Base-by-base conservation (phyloP, 2,888 invertebrate genomes). In the Amiota communis region DNA sequence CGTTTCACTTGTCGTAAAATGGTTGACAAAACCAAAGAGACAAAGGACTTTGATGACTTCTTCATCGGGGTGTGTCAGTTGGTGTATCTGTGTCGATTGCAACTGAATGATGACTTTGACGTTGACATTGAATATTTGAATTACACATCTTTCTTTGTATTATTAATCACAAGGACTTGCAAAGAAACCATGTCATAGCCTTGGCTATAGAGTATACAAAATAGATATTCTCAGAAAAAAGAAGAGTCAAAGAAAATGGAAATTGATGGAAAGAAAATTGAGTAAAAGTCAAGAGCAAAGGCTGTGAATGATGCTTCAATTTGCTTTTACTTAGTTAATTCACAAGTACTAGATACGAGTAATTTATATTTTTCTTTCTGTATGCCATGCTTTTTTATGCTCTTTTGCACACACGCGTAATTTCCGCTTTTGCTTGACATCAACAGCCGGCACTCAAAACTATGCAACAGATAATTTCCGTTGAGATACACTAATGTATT, bases 41-140 rank as follows among this genome's bases (percentile, higher is more conserved):
- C 48, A 64, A 47, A 64, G 11, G 67, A 8, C 67, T 67, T 67
- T 67, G 51, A 67, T 20, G 67, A 36, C 36, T 36, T 36, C 6
- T 36, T 36, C 36, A 36, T 36, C 8, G 6, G 36, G 36, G 36
- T 36, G 36, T 36, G 20, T 6, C 20, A 20, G 49, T 46, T 46
- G 3, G 2, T 23, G 23, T 23, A 12, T 11, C 49, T 20, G 49
- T 46, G n/a, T 17, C 10, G 9, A 13, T 46, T 63, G 63, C 23
- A 46, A 36, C 63, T 17, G 46, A 36, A 23, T 10, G 63, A 46
- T 20, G 49, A 49, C 49, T 49, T 67, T 67, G 49, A 10, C 10
- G 51, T n/a, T 67, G 67, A 49, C 67, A 67, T 67, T 67, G 67
- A 51, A 49, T 51, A 49, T 67, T 67, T 67, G 9, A 64, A 64